Conservation (phyloP, 2,113 vertebrate species). For the Festucalex cinctus region DNA sequence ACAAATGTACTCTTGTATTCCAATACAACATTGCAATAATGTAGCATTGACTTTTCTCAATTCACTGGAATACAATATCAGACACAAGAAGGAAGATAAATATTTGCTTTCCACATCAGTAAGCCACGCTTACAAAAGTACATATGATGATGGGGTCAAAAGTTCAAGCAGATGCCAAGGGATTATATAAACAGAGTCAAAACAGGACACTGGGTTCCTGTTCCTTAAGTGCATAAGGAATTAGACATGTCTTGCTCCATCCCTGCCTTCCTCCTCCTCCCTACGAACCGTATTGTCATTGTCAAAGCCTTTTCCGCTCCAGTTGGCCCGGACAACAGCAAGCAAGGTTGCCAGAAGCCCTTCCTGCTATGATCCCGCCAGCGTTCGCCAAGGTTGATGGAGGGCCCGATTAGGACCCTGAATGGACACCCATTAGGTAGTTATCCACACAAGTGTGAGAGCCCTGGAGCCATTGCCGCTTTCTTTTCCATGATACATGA, state of each 20-base stretch:
- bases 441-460: slow-evolving; percentile 58
- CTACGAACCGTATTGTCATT: slow-evolving; percentile 42
- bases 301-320: slow-evolving; percentile 63
- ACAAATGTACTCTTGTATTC: no score
- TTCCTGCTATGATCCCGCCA: slow-evolving; percentile 57
- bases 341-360: slow-evolving; percentile 53
- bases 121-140: background rate
- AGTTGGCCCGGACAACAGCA: slow-evolving; percentile 64
- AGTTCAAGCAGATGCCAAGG: slow-evolving; percentile 40
- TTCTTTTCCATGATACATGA: slow-evolving; percentile 33
- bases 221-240: slow-evolving; percentile 40
- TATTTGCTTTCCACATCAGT: background rate
- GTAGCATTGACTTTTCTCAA: no score
- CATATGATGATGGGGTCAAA: slow-evolving; percentile 7
- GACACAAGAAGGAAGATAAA: background rate
- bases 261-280: slow-evolving; percentile 11
- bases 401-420: slow-evolving; percentile 61
- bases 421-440: slow-evolving; percentile 67
- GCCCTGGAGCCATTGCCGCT: slow-evolving; percentile 36
- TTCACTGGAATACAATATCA: no score
- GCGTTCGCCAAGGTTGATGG: slow-evolving; percentile 54
- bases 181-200: slow-evolving; percentile 40
- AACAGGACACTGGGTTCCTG: slow-evolving; percentile 11
- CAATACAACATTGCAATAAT: no score
- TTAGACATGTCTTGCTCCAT: slow-evolving; percentile 32